These are phyloP conservation scores for Carollia perspicillata DNA, from an alignment of 2,113 vertebrate genomes.

Conservation along the genomic window DNA sequence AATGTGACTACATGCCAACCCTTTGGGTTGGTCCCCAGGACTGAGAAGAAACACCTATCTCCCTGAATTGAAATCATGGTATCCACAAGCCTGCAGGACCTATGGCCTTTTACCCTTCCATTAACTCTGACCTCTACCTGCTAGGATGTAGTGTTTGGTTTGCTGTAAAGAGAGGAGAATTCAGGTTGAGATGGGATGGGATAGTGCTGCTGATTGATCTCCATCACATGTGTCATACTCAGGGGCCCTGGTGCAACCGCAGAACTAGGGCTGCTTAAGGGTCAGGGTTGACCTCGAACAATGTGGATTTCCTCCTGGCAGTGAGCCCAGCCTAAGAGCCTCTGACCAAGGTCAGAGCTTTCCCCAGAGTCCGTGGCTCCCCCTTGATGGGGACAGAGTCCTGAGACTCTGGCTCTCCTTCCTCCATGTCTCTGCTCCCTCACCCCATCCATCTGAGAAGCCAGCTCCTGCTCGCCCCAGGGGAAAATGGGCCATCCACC, in stretches of 20 bases:
- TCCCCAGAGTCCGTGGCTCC: neutral
- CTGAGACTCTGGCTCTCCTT: neutral
- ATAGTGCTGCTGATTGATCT: neutral
- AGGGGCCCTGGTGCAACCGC: neutral
- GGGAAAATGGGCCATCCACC: accelerated
- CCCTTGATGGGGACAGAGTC: neutral
- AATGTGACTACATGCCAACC: neutral
- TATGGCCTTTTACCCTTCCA: neutral
- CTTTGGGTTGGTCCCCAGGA: neutral
- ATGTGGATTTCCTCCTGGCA: neutral
- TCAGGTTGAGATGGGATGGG: neutral
- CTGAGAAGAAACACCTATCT: neutral
- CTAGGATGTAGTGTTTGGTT: neutral
- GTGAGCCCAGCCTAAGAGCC: neutral
- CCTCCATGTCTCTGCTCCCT: neutral
- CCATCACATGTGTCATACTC: neutral
- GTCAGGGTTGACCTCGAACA: neutral
- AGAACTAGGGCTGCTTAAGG: neutral
- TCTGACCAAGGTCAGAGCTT: neutral
- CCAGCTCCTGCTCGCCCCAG: accelerated
- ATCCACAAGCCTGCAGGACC: neutral
- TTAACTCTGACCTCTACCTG: neutral
- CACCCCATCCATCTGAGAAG: neutral
- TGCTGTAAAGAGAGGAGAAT: neutral
- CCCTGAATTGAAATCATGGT: neutral